phyloP scores from a whole-genome alignment of 1,140 invertebrate genomes.

The Akabosia matsudoensis region DNA sequence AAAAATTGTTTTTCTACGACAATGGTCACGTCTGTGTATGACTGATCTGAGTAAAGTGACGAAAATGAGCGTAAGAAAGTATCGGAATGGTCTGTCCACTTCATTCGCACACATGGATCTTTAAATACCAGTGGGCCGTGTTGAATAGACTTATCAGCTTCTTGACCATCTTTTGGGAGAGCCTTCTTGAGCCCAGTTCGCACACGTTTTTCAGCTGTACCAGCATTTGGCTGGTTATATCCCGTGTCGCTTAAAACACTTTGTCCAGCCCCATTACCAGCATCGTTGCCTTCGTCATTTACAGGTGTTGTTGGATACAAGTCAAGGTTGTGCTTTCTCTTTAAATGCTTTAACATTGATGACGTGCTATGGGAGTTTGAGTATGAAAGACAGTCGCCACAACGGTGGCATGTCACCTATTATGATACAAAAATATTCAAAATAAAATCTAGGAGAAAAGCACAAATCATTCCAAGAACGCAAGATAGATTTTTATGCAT shows the following conservation, averaged over 20 bases:
- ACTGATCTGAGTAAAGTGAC: constrained; percentile 30
- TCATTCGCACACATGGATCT: constrained; percentile 39
- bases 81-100: constrained; percentile 41
- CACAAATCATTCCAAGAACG: no score
- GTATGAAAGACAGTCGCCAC: constrained; percentile 38
- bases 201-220: not conserved
- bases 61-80: constrained; percentile 34
- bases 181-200: not conserved
- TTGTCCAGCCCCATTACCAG: not conserved
- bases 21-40: constrained; percentile 38
- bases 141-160: constrained; percentile 34
- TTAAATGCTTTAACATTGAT: constrained; percentile 40
- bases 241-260: no score
- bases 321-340: constrained; percentile 35
- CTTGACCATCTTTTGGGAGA: not conserved
- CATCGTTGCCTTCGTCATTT: not conserved
- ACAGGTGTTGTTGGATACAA: constrained; percentile 32
- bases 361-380: constrained; percentile 42
- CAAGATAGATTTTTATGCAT: not conserved
- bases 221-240: no score
- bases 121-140: constrained; percentile 35
- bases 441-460: not conserved
- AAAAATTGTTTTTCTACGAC: constrained; percentile 40
- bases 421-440: not conserved
- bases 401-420: constrained; percentile 34